A percentile compares a stretch with the other conserved stretches of the same genome.
These are phyloP conservation scores for Pogonomyrmex barbatus DNA, from an alignment of 1,140 invertebrate species.

Conservation along the genomic window DNA sequence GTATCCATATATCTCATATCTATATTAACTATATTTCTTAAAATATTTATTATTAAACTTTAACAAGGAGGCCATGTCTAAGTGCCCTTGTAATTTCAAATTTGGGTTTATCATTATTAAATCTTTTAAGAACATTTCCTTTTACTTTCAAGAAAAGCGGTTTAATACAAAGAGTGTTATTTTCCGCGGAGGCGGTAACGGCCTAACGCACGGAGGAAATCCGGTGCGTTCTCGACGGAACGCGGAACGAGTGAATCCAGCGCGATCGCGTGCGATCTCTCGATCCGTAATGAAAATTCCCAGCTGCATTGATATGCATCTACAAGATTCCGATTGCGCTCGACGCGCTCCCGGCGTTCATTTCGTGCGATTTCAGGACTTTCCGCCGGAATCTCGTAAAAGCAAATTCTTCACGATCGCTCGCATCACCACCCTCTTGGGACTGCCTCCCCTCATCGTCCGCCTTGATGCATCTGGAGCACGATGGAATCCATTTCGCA, in stretches of 20 bases:
- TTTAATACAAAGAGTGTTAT: not conserved
- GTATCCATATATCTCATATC: not conserved
- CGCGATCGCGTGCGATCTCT: constrained; percentile 63
- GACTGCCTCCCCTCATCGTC: not conserved
- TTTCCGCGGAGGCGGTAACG: not conserved
- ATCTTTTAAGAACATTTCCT: not conserved
- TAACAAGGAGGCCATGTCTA: not conserved
- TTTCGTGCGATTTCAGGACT: constrained; percentile 75
- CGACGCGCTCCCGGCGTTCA: constrained; percentile 65
- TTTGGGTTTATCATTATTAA: not conserved
- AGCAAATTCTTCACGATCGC: constrained; percentile 73
- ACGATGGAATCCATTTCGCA: constrained; percentile 55
- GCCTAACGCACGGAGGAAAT: constrained; percentile 46
- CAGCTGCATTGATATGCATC: constrained; percentile 75
- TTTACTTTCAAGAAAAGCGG: not conserved
- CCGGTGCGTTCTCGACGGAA: constrained; percentile 42
- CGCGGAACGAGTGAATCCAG: constrained; percentile 35
- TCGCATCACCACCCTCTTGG: constrained; percentile 8
- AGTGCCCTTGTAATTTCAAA: not conserved
- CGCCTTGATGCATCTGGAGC: constrained; percentile 55
- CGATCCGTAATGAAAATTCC: constrained; percentile 77
- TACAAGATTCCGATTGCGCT: constrained; percentile 73
- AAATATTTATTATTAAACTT: not conserved
- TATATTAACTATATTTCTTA: not conserved
- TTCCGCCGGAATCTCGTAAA: constrained; percentile 74